Conservation (phyloP, 2,797 vertebrate genomes). For the Halcyon leucocephala region DNA sequence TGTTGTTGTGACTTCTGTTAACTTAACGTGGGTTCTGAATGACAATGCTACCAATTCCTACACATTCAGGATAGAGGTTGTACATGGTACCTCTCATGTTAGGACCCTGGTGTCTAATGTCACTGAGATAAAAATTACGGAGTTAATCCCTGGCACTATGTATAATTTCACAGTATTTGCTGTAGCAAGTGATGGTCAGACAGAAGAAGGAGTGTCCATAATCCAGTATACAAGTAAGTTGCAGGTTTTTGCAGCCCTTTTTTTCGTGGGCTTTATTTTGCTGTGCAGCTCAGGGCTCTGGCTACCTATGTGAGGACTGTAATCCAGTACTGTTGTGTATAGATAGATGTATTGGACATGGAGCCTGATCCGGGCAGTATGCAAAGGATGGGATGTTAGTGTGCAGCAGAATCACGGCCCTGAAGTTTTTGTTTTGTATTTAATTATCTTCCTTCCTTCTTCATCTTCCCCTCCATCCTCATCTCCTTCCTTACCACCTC, state of each 20-base stretch:
- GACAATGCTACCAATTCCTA: accelerated
- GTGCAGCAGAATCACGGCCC: not conserved
- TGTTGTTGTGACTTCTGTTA: not conserved
- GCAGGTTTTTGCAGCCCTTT: accelerated
- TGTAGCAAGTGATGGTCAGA: accelerated
- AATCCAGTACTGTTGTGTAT: not conserved
- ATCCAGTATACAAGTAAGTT: constrained; percentile 20
- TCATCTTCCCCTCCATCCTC: not conserved
- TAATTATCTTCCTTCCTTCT: no score
- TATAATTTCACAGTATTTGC: not conserved
- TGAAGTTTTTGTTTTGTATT: not conserved
- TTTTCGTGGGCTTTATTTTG: accelerated
- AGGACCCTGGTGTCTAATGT: accelerated
- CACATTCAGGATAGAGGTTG: not conserved
- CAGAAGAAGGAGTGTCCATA: accelerated
- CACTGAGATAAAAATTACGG: accelerated
- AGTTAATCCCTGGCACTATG: not conserved
- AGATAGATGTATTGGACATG: not conserved
- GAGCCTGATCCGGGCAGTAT: not conserved
- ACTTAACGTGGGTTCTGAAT: not conserved
- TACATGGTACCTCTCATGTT: accelerated
- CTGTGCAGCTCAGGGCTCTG: not conserved
- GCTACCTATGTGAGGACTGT: not conserved
- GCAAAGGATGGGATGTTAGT: not conserved
- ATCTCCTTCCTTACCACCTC: not conserved